Percentiles rank a stretch among this genome's conserved stretches.
Evolutionary conservation across 2,888 invertebrate genomes (phyloP).

Genomic region (Gastracanthus pulcherrimus): DNA sequence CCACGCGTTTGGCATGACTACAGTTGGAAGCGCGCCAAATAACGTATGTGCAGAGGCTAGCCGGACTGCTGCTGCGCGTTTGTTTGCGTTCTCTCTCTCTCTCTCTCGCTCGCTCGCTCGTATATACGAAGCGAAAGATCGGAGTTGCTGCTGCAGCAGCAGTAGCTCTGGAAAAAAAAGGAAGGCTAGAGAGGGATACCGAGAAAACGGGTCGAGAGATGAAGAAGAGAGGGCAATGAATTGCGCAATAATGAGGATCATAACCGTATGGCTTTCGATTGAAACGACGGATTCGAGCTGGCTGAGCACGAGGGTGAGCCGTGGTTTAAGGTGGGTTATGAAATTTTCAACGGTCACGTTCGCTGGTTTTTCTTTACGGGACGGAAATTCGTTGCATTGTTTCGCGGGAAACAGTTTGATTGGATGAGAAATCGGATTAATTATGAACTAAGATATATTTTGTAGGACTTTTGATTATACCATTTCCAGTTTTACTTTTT

Average conservation of each 20-base stretch:
- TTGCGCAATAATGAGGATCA: slow-evolving; percentile 34
- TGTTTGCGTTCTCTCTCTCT: slow-evolving; percentile 58
- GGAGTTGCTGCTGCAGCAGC: background rate
- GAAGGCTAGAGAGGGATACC: background rate
- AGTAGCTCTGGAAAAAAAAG: slow-evolving; percentile 6
- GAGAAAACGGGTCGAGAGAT: background rate
- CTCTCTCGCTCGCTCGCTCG: too few relatives aligned
- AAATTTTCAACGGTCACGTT: background rate
- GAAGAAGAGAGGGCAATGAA: background rate
- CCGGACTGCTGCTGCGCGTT: slow-evolving; percentile 47
- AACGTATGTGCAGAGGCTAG: slow-evolving; percentile 63
- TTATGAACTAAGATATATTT: too few relatives aligned
- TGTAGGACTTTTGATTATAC: too few relatives aligned
- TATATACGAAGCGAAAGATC: background rate
- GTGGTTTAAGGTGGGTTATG: background rate
- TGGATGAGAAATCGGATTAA: too few relatives aligned
- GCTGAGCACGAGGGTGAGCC: background rate
- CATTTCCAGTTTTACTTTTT: too few relatives aligned
- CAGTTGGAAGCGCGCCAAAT: slow-evolving; percentile 72
- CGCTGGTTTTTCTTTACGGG: too few relatives aligned
- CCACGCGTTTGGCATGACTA: slow-evolving; percentile 59
- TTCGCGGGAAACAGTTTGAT: too few relatives aligned
- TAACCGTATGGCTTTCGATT: background rate
- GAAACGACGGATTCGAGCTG: background rate
- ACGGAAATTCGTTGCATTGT: too few relatives aligned